Evolutionary conservation across 2,888 invertebrate genomes (phyloP), one percentile per base, ranked within the genome.

Genomic region (Hirtodrosophila trivittata): DNA sequence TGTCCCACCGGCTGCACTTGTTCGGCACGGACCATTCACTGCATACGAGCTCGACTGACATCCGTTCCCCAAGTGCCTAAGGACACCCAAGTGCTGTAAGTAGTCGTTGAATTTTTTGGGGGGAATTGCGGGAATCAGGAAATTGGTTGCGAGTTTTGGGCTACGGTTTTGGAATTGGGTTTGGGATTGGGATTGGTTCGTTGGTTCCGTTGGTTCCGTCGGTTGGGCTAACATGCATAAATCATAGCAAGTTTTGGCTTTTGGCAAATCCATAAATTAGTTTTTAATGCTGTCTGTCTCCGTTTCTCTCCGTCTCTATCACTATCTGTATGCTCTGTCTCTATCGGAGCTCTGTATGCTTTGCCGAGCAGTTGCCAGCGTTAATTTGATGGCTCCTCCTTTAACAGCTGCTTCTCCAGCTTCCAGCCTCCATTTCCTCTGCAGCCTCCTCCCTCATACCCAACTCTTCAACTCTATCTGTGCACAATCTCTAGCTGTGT

Each of bases 31-130:
- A 88, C 84, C 10, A 89, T 90, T 13, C 88, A 89, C 51, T 90
- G 90, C 73, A 85, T 90, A 56, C 88, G 88, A 28, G 76, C 86
- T 18, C 87, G 87, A 18, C 80, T 89, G 37, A 82, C 80, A 28
- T 51, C 75, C 41, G 62, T 90, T 66, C 83, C 90, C 35, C 85
- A 72, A 60, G 76, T 90, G 66, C 89, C 90, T 46, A 70, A 66
- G 73, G 89, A 90, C 55, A 90, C 89, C 12, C 78, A 71, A 58
- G 77, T 89, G 57, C 71, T 90, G 90, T 90, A 80, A 90, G 90
- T 90, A 39, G 7, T 35, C 8, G 2, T 2, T 21, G 18, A 21
- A 21, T 21, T 21, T 21, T 21, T 21, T n/a, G n/a, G n/a, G 10
- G 12, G 7, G 5, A 33, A 28, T 28, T 28, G 28, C 9, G 18